A percentile compares a stretch with the other conserved stretches of the same genome.
phyloP scores from a whole-genome alignment of 2,113 vertebrate species.

The Sapajus apella region DNA sequence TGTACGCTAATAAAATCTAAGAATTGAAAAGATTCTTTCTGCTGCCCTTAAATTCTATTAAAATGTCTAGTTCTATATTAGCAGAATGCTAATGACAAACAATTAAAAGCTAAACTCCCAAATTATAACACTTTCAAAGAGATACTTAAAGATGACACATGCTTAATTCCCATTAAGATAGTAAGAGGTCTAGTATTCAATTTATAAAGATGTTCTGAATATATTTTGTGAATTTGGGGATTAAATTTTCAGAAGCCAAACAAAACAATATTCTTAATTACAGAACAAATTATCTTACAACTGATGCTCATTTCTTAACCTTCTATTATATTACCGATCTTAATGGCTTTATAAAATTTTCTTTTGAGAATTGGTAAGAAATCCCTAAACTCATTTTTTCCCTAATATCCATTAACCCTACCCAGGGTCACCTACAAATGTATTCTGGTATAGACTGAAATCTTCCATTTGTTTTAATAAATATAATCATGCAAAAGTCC shows the following conservation, averaged over 20 bases:
- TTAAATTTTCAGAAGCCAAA: constrained; percentile 34
- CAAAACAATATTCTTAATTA: constrained; percentile 8
- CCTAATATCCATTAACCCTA: constrained; percentile 43
- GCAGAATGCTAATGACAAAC: background rate
- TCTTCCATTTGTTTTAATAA: constrained; percentile 76
- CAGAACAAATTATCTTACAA: constrained; percentile 1
- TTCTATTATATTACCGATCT: background rate
- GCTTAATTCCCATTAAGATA: background rate
- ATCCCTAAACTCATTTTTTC: background rate
- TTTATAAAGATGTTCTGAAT: constrained; percentile 31
- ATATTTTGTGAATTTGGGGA: background rate
- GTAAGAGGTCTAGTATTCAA: background rate
- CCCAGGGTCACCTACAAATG: constrained; percentile 63
- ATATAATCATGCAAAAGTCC: constrained; percentile 67
- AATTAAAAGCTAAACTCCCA: background rate
- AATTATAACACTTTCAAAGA: constrained; percentile 17
- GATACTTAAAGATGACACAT: background rate
- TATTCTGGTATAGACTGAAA: constrained; percentile 61
- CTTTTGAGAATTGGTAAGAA: constrained; percentile 35
- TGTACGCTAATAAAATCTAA: background rate
- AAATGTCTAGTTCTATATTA: background rate
- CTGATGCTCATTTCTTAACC: background rate
- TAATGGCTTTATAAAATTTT: constrained; percentile 47
- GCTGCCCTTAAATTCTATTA: background rate
- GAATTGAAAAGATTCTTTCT: background rate